Conservation (phyloP, 2,797 vertebrate species). For the Micropoecilia bifurca region DNA sequence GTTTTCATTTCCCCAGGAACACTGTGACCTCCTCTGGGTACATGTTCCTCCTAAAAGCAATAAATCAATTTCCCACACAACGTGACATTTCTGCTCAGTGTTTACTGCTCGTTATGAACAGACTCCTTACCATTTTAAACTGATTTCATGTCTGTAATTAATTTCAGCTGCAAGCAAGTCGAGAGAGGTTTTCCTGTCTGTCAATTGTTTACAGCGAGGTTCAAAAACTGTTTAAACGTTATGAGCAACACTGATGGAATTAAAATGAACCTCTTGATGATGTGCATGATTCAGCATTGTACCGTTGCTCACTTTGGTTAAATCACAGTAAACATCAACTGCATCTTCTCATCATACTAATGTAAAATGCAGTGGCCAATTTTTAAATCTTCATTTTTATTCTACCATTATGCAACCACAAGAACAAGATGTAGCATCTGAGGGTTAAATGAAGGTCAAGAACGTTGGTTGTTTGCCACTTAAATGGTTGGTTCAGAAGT, state of each 20-base stretch:
- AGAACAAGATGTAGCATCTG: not conserved
- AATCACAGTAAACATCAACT: not conserved
- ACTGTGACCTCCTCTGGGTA: constrained; percentile 69
- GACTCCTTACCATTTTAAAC: constrained; percentile 79
- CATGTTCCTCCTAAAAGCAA: constrained; percentile 70
- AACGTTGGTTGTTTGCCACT: not conserved
- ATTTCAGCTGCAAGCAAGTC: constrained; percentile 37
- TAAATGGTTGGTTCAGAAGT: not conserved
- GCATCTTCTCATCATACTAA: not conserved
- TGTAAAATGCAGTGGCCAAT: not conserved
- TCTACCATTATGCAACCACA: not conserved
- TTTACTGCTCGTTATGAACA: constrained; percentile 76
- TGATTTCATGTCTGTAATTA: constrained; percentile 70
- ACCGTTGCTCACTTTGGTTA: not conserved
- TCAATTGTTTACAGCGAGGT: not conserved
- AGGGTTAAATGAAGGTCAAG: not conserved
- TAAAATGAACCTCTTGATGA: not conserved
- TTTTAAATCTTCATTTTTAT: not conserved
- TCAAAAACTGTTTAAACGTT: not conserved
- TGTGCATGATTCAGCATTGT: not conserved
- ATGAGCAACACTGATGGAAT: not conserved
- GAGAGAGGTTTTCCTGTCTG: not conserved
- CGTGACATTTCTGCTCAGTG: constrained; percentile 75
- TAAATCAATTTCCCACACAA: constrained; percentile 78
- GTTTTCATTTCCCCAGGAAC: constrained; percentile 75